Evolutionary conservation across 1,140 invertebrate species (phyloP), one percentile per base, ranked within the genome.

Genomic region (Heliconius congener): DNA sequence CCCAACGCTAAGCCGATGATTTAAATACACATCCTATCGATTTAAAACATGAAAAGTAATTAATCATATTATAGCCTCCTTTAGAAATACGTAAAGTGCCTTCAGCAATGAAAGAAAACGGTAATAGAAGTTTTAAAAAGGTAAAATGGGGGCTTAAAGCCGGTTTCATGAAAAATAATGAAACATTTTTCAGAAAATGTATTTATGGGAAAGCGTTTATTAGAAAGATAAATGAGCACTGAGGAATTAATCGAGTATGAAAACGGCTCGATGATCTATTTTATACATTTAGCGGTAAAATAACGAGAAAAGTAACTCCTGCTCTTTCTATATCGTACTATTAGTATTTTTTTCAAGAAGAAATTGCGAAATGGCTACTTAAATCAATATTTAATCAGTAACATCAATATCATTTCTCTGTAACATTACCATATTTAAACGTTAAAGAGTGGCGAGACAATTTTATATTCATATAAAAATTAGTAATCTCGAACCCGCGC

Each of bases 1-100:
- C 81, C 86, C 84, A 78, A 81, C 78, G 76, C 85, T 91, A 87
- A 91, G 86, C 88, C 88, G 86, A 88, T 91, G 88, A 90, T 91
- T 91, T 91, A 90, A 90, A 82, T 79, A 87, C 86, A 86, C 84
- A 87, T 81, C 75, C 83, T 82, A 87, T 86, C 88, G 87, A 91
- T 88, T 91, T 83, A 84, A 90, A 88, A 88, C 78, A 81, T 81
- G 79, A 84, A 81, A 84, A 77, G 87, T 83, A 90, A 89, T 89
- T 88, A 87, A 88, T 91, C 89, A 88, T 89, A 85, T 86, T 87
- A 89, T 83, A 85, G 76, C 84, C 72, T 78, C 39, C 80, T 81
- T 78, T 81, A 77, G 80, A 77, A 77, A 78, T 50, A 76, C 72
- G 80, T 81, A 71, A 78, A 77, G 66, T 78, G 76, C 76, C 73